Percentiles rank a stretch among this genome's conserved stretches.
Conservation (phyloP, 2,888 invertebrate species). For the Troglohyphantes excavatus region DNA sequence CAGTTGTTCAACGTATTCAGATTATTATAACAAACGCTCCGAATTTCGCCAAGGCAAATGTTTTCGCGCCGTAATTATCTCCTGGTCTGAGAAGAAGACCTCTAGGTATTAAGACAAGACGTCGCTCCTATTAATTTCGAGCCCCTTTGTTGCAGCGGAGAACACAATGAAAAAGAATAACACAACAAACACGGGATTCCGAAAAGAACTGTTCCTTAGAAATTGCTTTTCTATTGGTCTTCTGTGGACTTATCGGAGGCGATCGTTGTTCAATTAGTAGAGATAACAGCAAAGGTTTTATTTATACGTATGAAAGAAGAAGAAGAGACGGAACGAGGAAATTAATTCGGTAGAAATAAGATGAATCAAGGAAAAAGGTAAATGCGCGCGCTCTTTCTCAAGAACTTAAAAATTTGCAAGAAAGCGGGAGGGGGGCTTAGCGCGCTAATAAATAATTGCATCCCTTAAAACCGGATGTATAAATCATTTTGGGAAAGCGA, state of each 20-base stretch:
- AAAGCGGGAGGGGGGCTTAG: constrained; percentile 53
- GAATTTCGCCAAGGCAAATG: constrained; percentile 24
- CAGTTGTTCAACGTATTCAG: constrained; percentile 12
- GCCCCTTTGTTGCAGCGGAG: not conserved
- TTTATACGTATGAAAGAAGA: constrained; percentile 41
- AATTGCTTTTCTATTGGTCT: constrained; percentile 67
- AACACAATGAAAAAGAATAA: constrained; percentile 4
- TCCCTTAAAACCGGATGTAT: constrained; percentile 74
- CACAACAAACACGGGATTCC: constrained; percentile 18
- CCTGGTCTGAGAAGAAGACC: constrained; percentile 38
- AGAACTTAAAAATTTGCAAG: constrained; percentile 68
- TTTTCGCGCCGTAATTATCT: constrained; percentile 39
- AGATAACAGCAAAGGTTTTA: constrained; percentile 47
- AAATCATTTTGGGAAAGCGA: constrained; percentile 71
- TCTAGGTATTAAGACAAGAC: constrained; percentile 52
- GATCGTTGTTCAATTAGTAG: constrained; percentile 70
- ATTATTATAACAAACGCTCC: not conserved
- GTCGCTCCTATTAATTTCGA: constrained; percentile 34
- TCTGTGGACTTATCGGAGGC: constrained; percentile 52
- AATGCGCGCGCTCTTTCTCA: not conserved
- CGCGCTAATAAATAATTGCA: constrained; percentile 74
- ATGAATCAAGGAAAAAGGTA: constrained; percentile 57
- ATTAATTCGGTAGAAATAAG: constrained; percentile 70
- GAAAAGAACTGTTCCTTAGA: constrained; percentile 49
- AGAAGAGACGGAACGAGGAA: constrained; percentile 51